Evolutionary conservation across 2,797 vertebrate species (phyloP).

Genomic region (Pitangus sulphuratus): DNA sequence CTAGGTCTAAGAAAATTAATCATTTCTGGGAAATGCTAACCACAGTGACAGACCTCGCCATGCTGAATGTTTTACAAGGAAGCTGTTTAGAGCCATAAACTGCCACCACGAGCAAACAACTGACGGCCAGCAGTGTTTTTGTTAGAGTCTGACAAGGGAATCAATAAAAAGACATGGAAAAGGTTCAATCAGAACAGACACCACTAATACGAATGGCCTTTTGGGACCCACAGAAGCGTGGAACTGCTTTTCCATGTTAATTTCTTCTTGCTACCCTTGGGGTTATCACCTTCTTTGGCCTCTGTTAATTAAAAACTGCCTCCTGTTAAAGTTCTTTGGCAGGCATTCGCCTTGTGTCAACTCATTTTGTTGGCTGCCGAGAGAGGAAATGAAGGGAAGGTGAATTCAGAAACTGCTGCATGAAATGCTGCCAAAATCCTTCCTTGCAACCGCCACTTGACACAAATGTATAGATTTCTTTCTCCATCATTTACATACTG

Average conservation of each 20-base stretch:
- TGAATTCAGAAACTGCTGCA: neutral
- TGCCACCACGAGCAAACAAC: constrained; percentile 58
- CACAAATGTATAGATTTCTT: constrained; percentile 1
- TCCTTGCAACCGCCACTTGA: neutral
- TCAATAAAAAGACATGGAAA: constrained; percentile 80
- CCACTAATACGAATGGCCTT: constrained; percentile 75
- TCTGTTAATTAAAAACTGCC: constrained; percentile 82
- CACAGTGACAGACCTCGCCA: neutral
- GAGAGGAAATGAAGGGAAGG: constrained; percentile 50
- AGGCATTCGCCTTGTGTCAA: constrained; percentile 71
- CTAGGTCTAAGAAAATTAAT: constrained; percentile 56
- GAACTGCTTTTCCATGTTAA: constrained; percentile 81
- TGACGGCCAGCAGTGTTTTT: constrained; percentile 71
- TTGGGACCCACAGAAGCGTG: constrained; percentile 66
- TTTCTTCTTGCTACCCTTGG: constrained; percentile 68
- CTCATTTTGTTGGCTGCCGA: constrained; percentile 61
- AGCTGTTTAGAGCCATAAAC: constrained; percentile 53
- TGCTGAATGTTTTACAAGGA: constrained; percentile 34
- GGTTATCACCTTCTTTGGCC: constrained; percentile 79
- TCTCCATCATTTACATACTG: neutral
- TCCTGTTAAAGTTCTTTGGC: constrained; percentile 75
- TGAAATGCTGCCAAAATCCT: constrained; percentile 22
- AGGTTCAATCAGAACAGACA: constrained; percentile 82
- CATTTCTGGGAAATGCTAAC: constrained; percentile 52
- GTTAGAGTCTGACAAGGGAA: constrained; percentile 78